Percentiles rank a stretch among this genome's conserved stretches.
These are phyloP conservation scores for Tenthredo notha DNA, from an alignment of 2,888 invertebrate genomes.

Conservation along the genomic window DNA sequence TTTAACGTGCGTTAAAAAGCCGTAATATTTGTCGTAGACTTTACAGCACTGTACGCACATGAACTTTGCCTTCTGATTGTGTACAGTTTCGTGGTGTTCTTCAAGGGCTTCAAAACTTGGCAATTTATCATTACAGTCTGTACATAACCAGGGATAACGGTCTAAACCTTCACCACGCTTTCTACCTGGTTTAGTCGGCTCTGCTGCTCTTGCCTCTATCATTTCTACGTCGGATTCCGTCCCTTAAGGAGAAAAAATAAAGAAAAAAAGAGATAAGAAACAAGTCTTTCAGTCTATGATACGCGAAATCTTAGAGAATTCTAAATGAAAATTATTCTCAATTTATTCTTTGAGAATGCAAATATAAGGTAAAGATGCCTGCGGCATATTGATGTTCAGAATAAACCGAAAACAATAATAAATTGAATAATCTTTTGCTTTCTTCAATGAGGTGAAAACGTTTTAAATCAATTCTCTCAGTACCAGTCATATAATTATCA, in stretches of 20 bases:
- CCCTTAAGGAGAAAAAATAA: slow-evolving; percentile 64
- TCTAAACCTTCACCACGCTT: slow-evolving; percentile 76
- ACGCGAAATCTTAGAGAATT: too few relatives aligned
- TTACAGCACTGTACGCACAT: slow-evolving; percentile 85
- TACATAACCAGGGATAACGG: slow-evolving; percentile 80
- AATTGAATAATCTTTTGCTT: too few relatives aligned
- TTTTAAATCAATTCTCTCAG: neutral
- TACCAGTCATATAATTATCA: slow-evolving; percentile 76
- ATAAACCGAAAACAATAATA: too few relatives aligned
- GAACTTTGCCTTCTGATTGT: slow-evolving; percentile 83
- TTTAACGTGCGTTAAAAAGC: slow-evolving; percentile 84
- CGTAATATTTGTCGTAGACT: slow-evolving; percentile 82
- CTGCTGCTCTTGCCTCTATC: slow-evolving; percentile 70
- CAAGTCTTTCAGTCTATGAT: too few relatives aligned
- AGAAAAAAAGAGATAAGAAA: neutral
- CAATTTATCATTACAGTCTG: slow-evolving; percentile 79
- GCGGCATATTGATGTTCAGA: too few relatives aligned
- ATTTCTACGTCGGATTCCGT: slow-evolving; percentile 75
- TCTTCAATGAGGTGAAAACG: too few relatives aligned
- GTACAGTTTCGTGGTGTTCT: slow-evolving; percentile 82
- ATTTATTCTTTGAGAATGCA: too few relatives aligned
- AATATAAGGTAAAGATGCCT: too few relatives aligned
- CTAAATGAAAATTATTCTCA: too few relatives aligned
- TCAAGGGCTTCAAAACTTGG: slow-evolving; percentile 80
- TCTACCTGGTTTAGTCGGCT: slow-evolving; percentile 64